Conservation (phyloP, 2,888 invertebrate genomes). For the Noctua janthina region DNA sequence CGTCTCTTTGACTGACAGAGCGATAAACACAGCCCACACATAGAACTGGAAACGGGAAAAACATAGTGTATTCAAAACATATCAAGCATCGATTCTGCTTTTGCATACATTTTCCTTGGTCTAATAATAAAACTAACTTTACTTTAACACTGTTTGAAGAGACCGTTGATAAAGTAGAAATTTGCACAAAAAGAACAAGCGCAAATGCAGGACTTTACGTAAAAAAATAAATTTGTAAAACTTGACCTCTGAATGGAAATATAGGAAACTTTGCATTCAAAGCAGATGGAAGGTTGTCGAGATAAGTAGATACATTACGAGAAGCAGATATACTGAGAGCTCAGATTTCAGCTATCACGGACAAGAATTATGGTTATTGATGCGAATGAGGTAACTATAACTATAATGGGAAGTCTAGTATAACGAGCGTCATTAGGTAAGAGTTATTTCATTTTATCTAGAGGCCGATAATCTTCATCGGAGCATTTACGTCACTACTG, state of each 20-base stretch:
- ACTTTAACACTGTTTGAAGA: constrained; percentile 1
- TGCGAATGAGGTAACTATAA: constrained; percentile 22
- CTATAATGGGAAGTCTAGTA: constrained; percentile 37
- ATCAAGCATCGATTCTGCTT: constrained; percentile 42
- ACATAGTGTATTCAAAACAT: constrained; percentile 44
- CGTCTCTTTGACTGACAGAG: constrained; percentile 38
- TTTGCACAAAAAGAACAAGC: not conserved
- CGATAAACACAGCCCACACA: constrained; percentile 37
- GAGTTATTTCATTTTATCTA: constrained; percentile 77
- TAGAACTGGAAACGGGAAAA: constrained; percentile 46
- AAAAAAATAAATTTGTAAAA: not conserved
- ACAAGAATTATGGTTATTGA: constrained; percentile 51
- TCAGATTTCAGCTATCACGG: constrained; percentile 44
- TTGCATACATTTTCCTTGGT: constrained; percentile 45
- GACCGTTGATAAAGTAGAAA: not conserved
- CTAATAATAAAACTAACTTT: constrained; percentile 40
- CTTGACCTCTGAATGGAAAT: constrained; percentile 26
- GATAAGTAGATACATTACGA: constrained; percentile 35
- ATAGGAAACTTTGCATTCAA: not conserved
- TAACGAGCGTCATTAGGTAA: constrained; percentile 49
- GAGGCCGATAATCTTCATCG: constrained; percentile 81
- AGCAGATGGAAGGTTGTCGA: constrained; percentile 25
- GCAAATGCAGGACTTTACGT: not conserved
- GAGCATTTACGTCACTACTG: constrained; percentile 79
- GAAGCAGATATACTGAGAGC: constrained; percentile 39